These are phyloP conservation scores for Lutraria lutraria DNA, from an alignment of 2,888 invertebrate genomes.

Conservation along the genomic window DNA sequence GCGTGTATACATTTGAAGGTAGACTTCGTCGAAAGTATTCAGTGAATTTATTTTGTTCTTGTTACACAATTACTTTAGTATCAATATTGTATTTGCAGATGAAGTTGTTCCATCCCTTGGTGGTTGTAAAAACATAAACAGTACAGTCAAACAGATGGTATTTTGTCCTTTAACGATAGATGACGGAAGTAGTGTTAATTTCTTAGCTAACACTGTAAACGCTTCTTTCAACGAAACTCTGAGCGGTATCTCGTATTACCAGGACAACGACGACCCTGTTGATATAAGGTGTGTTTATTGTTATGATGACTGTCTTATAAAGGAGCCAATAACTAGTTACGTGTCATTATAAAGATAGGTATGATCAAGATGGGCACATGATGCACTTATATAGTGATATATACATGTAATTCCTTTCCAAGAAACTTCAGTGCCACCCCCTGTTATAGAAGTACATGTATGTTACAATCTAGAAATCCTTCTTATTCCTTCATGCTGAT, in stretches of 20 bases:
- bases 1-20: too few species aligned
- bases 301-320: not conserved
- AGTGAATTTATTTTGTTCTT: not conserved
- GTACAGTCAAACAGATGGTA: not conserved
- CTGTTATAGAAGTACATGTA: not conserved
- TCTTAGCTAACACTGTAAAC: slow-evolving; percentile 22
- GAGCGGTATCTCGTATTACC: not conserved
- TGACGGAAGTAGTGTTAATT: not conserved
- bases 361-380: not conserved
- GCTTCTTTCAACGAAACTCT: not conserved
- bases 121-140: slow-evolving; percentile 13
- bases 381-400: not conserved
- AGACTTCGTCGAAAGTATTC: not conserved
- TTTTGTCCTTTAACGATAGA: not conserved
- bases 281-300: slow-evolving; percentile 9
- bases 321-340: not conserved
- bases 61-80: not conserved
- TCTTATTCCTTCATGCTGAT: not conserved
- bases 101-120: slow-evolving; percentile 11
- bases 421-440: not conserved
- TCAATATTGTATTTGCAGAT: not conserved
- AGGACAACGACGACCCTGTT: slow-evolving; percentile 7
- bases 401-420: too few species aligned
- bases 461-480: not conserved
- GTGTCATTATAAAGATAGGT: not conserved